These are phyloP conservation scores for Gouania willdenowi DNA, from an alignment of 2,797 vertebrate species.

Conservation along the genomic window DNA sequence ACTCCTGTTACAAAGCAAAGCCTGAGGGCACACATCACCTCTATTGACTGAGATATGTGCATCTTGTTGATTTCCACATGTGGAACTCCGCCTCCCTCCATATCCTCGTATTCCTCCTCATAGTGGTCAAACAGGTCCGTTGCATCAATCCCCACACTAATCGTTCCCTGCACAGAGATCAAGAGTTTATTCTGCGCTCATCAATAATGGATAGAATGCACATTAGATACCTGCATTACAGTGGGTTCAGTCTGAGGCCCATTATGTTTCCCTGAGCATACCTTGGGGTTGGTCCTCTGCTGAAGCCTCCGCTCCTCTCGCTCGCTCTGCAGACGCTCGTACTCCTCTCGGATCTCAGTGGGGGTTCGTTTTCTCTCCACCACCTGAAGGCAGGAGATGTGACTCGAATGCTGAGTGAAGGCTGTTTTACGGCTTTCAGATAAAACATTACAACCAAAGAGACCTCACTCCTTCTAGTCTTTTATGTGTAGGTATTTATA, in stretches of 20 bases:
- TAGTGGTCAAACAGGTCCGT: constrained; percentile 97
- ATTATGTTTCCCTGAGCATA: constrained; percentile 37
- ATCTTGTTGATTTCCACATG: constrained; percentile 97
- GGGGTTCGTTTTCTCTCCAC: constrained; percentile 93
- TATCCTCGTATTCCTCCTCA: constrained; percentile 92
- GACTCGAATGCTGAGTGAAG: constrained; percentile 8
- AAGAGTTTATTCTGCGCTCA: neutral
- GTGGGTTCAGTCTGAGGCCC: neutral
- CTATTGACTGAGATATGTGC: constrained; percentile 99
- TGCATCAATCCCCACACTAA: constrained; percentile 95
- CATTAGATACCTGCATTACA: neutral
- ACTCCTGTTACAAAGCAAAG: neutral
- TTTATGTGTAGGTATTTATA: neutral
- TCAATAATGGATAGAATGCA: too few relatives aligned
- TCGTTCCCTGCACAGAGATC: constrained; percentile 82
- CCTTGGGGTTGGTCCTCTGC: constrained; percentile 98
- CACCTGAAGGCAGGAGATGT: constrained; percentile 73
- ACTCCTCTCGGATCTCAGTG: constrained; percentile 94
- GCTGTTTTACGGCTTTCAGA: constrained; percentile 5
- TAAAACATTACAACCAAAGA: neutral
- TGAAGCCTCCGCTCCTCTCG: constrained; percentile 92
- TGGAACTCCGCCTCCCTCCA: constrained; percentile 79
- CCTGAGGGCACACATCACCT: constrained; percentile 69
- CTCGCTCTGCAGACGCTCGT: constrained; percentile 91
- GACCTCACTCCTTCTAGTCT: neutral